These are phyloP conservation scores for Plebejus melissa DNA, from an alignment of 2,888 invertebrate genomes.

Conservation along the genomic window DNA sequence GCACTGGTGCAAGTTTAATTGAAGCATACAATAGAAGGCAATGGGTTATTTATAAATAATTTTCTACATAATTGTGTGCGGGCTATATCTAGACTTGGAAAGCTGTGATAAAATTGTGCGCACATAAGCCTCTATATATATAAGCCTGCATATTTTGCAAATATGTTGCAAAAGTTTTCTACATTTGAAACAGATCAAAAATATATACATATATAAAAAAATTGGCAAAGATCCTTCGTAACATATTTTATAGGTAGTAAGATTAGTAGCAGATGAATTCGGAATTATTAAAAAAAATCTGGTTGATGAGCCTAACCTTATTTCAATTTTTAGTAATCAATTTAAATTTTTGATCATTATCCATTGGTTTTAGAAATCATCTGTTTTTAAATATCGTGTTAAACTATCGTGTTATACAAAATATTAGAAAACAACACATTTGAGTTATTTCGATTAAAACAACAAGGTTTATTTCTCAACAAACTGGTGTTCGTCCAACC, in stretches of 20 bases:
- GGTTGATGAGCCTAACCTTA: too few species aligned
- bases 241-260: too few species aligned
- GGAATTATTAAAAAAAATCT: too few species aligned
- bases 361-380: not conserved
- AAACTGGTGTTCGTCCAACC: constrained; percentile 2
- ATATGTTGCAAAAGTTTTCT: not conserved
- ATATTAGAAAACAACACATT: not conserved
- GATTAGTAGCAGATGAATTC: too few species aligned
- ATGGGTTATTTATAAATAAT: constrained; percentile 22
- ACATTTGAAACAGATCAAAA: too few species aligned
- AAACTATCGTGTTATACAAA: not conserved
- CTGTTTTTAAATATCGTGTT: not conserved
- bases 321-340: not conserved
- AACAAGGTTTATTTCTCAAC: constrained; percentile 13
- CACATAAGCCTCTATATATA: not conserved
- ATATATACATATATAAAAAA: too few species aligned
- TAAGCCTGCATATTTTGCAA: not conserved
- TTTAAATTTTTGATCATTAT: not conserved
- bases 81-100: not conserved
- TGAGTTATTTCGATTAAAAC: constrained; percentile 16
- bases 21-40: constrained; percentile 25
- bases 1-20: constrained; percentile 31
- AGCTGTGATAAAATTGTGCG: not conserved
- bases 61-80: constrained; percentile 4
- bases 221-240: too few species aligned